Evolutionary conservation across 2,113 vertebrate species (phyloP).

Genomic region (Ellobius talpinus): DNA sequence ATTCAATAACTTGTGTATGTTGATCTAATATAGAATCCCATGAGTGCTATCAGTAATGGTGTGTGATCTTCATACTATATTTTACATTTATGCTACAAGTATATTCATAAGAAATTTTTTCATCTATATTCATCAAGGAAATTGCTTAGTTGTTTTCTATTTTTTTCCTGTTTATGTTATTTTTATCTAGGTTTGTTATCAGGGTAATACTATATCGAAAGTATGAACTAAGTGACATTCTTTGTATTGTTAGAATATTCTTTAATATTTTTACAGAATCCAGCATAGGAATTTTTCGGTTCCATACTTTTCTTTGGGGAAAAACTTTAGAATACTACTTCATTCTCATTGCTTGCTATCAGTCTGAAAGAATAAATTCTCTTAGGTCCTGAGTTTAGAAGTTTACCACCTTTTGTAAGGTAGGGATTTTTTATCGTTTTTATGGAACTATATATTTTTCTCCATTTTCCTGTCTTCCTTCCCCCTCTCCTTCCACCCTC

Average conservation of each 20-base stretch:
- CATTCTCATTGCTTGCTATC: background rate
- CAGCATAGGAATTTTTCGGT: background rate
- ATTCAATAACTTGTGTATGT: background rate
- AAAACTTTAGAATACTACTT: background rate
- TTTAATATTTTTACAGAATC: background rate
- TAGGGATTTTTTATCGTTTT: background rate
- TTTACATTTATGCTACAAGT: background rate
- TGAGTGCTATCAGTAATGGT: background rate
- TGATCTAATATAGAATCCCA: background rate
- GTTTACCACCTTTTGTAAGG: background rate
- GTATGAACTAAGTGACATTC: background rate
- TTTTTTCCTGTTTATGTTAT: background rate
- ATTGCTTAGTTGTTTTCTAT: background rate
- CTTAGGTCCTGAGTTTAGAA: background rate
- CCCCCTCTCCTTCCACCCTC: no score
- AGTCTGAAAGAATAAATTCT: background rate
- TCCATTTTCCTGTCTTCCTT: no score
- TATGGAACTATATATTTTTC: no score
- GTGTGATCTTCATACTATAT: background rate
- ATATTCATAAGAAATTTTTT: background rate
- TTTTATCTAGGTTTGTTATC: background rate
- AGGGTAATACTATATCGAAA: background rate
- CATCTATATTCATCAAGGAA: background rate
- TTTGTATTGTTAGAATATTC: background rate
- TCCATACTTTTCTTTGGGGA: background rate